Evolutionary conservation across 1,140 invertebrate species (phyloP), one percentile per base, ranked within the genome.

Genomic region (Drosophila fuyamai): DNA sequence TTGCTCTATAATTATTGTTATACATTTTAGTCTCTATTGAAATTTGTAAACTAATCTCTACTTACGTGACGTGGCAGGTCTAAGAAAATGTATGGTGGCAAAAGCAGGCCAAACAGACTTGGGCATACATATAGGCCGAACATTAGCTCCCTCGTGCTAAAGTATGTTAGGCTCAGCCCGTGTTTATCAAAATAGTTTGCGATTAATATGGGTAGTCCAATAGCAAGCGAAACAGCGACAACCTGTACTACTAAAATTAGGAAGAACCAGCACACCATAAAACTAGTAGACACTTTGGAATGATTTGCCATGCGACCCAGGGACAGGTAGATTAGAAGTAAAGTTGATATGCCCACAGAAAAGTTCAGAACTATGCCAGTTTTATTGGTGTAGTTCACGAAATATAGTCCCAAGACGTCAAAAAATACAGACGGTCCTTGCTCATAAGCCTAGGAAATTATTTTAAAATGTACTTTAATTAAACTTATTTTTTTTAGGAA

Each of bases 371-470:
- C 80, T 67, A 93, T 92, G 0, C 93, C 94, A 6, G 94, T 81
- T 27, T 93, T 85, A 71, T 94, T 94, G 6, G 94, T 93, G 93
- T 95, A 95, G 72, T 93, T 84, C 29, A 96, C 85, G 27, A 97
- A 94, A 79, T 96, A 96, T 16, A 94, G 92, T 9, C 96, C 96
- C 14, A 97, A 83, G 76, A 97, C 94, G 92, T 97, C 97, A 92
- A 96, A 97, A 90, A 96, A 97, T 0, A 97, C 94, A 47, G 96
- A 32, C 93, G 75, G 94, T 94, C 2, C 94, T 93, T 9, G 13
- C 18, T 1, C 74, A 8, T 88, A 89, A 43, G 93, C 85, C 76
- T 93, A 95, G 5, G 55, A 32, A 5, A 53, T 56, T 6, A 32
- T 32, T 32, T 14, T 12, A n/a, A 7, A 3, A 4, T 18, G 29